Base-by-base conservation (phyloP, 2,113 vertebrate species). In the Ictidomys tridecemlineatus region DNA sequence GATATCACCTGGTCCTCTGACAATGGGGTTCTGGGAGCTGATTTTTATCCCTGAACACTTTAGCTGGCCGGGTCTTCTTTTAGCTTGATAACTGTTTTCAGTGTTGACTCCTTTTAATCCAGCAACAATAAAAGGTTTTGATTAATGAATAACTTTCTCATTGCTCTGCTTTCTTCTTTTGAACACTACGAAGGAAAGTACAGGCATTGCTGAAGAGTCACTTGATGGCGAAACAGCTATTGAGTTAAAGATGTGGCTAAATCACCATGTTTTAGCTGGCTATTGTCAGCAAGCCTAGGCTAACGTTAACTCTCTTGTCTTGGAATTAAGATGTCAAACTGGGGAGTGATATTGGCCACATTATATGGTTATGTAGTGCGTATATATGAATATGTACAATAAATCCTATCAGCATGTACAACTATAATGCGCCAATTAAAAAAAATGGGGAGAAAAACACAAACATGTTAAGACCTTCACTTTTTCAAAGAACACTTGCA, bases 131-230 rank as follows among this genome's bases (percentile, higher is more conserved):
- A 69, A 51, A 16, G 53, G 16, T 53, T 96, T 91, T 89, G 69
- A 83, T 90, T 84, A 95, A 93, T 94, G 70, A 88, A 67, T 95
- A 94, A 85, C 80, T 95, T 85, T 89, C 67, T 32, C 22, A 72
- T 69, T 69, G 30, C 32, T 69, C 67, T 34, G 13, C 67, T 34
- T 69, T 67, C 65, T 67, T 69, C 45, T 26, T 3, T 85, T 73
- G 84, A 45, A 83, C 28, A 42, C 26, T 4, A 3, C 11, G 74
- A 79, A 22, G 56, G 48, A n/a, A 13, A 56, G 10, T 65, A 39
- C 3, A 20, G 88, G 34, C 48, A 42, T 24, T 4, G 2, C 14
- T 48, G 11, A 61, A 63, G 79, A 72, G 28, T 17, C 30, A 18
- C 12, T 42, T 51, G 18, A 32, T 61, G 17, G 73, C 51, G 73